Base-by-base conservation (phyloP, 2,888 invertebrate species). In the Standfussiana lucernea region DNA sequence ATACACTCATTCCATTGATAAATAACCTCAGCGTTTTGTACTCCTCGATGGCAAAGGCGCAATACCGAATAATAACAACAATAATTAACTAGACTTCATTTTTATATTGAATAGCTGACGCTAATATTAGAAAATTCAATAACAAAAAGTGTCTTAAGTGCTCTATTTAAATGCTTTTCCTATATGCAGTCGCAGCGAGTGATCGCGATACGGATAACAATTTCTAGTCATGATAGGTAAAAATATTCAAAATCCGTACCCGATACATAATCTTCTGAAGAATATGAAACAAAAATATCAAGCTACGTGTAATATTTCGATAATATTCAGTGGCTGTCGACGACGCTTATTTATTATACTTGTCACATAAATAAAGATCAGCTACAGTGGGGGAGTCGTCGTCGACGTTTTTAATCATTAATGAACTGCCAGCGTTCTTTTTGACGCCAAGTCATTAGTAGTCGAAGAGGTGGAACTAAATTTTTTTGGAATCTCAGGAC, bases 281-380 rank as follows among this genome's bases (percentile, higher is more conserved):
- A 75, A 66, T 65, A 65, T 70, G 70, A 62, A 79, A 83, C 53
- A 69, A 74, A 75, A 76, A 82, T 65, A 80, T 61, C 18, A 76
- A 35, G 35, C 35, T 50, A 18, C 32, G 32, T 77, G 37, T 79
- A 86, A 72, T 78, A 76, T 75, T 80, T 69, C n/a, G n/a, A 72
- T 75, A 72, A 78, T 73, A 75, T 75, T 70, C 67, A 78, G 28
- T 56, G 21, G 62, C 68, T 69, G 45, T 59, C 35, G 77, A 56
- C 65, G 79, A 77, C 78, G 74, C 79, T 84, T 88, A 86, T 90
- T 89, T 90, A 90, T 89, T 86, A 86, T 75, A 78, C 80, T 86
- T 88, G 87, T 86, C 87, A 87, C 86, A 90, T 89, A 88, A 90
- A 91, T 89, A 88, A 88, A 87, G 89, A 90, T 90, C 85, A 79